Conservation (phyloP, 2,113 vertebrate genomes). For the Acinonyx jubatus region DNA sequence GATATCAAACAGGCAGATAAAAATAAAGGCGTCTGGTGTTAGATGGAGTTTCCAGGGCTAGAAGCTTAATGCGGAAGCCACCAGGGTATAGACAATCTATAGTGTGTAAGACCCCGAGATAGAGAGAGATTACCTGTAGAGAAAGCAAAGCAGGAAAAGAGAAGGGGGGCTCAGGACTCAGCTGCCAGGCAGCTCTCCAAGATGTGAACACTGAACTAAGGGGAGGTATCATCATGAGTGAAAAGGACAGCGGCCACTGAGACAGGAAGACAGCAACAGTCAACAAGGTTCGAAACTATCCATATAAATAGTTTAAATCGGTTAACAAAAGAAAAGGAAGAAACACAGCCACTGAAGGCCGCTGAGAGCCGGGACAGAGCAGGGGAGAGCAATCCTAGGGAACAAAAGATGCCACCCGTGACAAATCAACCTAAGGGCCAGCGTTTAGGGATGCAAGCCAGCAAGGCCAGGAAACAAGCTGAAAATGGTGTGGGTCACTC, state of each 20-base stretch:
- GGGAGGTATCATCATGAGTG: background rate
- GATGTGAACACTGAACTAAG: too few relatives aligned
- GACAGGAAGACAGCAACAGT: background rate
- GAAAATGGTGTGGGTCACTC: background rate
- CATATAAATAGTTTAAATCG: background rate
- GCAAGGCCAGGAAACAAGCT: background rate
- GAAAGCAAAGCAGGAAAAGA: background rate
- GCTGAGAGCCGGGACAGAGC: background rate
- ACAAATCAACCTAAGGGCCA: background rate
- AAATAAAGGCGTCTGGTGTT: background rate
- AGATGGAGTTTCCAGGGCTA: background rate
- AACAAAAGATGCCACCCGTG: background rate
- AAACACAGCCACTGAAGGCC: background rate
- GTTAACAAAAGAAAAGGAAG: background rate
- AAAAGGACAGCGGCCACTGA: background rate
- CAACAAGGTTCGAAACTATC: background rate
- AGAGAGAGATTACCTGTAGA: background rate
- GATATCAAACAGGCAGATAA: background rate
- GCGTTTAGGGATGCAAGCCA: background rate
- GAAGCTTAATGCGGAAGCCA: background rate
- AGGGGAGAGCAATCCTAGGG: background rate
- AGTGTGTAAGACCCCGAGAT: background rate
- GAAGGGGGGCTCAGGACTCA: background rate
- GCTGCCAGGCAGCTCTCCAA: background rate
- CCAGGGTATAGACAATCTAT: rapidly evolving